Evolutionary conservation across 2,888 invertebrate species (phyloP).

Genomic region (Sepioteuthis lessoniana): DNA sequence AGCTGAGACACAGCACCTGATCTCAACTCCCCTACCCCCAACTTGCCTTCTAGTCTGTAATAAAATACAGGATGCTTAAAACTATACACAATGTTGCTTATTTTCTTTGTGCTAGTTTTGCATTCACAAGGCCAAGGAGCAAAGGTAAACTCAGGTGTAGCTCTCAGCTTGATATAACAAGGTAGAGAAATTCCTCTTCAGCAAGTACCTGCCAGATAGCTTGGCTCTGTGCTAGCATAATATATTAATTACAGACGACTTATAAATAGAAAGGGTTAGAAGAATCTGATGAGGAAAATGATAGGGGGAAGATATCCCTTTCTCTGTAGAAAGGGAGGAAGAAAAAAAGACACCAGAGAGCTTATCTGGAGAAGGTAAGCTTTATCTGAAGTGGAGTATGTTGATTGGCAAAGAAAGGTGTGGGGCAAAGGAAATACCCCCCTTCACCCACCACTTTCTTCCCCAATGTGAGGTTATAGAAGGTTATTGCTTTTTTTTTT

Average conservation of each 20-base stretch:
- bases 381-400: not conserved
- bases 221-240: not conserved
- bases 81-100: not conserved
- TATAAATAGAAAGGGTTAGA: conserved; percentile 4
- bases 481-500: too few species aligned
- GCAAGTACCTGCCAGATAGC: not conserved
- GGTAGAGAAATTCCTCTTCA: not conserved
- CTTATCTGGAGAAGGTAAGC: not conserved
- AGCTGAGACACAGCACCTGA: too few species aligned
- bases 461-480: too few species aligned
- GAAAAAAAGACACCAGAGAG: too few species aligned
- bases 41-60: not conserved
- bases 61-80: not conserved
- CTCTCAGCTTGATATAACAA: not conserved
- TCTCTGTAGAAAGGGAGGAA: not conserved
- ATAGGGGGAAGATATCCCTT: not conserved
- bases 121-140: not conserved
- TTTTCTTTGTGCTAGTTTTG: not conserved
- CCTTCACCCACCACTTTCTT: too few species aligned
- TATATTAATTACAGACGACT: conserved; percentile 11
- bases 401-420: not conserved
- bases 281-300: not conserved
- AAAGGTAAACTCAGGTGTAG: conserved; percentile 6
- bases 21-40: too few species aligned
- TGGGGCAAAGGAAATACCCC: too few species aligned